phyloP scores from a whole-genome alignment of 2,888 invertebrate species.

The Caenorhabditis virilis region DNA sequence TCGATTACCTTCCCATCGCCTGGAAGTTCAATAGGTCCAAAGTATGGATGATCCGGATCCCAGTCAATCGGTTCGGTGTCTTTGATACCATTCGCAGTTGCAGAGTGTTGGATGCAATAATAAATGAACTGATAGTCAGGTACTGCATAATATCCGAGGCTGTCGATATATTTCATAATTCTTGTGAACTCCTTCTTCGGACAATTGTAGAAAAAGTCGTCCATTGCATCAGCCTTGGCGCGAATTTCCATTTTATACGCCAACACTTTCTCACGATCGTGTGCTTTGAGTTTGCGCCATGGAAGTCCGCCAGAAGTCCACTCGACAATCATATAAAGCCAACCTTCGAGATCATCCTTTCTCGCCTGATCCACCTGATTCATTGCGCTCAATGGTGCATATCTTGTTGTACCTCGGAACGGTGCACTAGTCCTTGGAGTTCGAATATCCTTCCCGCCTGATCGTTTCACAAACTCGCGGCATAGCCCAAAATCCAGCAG shows the following conservation, averaged over 20 bases:
- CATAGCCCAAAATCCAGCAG: slow-evolving; percentile 62
- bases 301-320: slow-evolving; percentile 61
- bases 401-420: slow-evolving; percentile 61
- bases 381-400: slow-evolving; percentile 56
- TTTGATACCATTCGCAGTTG: slow-evolving; percentile 44
- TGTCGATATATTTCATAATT: slow-evolving; percentile 51
- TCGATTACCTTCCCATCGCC: slow-evolving; percentile 47
- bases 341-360: slow-evolving; percentile 62
- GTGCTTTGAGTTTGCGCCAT: slow-evolving; percentile 48
- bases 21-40: slow-evolving; percentile 42
- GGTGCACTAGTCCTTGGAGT: slow-evolving; percentile 49
- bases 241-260: slow-evolving; percentile 50
- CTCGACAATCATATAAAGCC: slow-evolving; percentile 63
- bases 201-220: slow-evolving; percentile 40
- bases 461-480: slow-evolving; percentile 46
- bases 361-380: slow-evolving; percentile 49
- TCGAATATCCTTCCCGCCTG: slow-evolving; percentile 50
- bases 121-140: slow-evolving; percentile 60
- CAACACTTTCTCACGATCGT: slow-evolving; percentile 51
- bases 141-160: slow-evolving; percentile 48
- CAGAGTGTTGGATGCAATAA: slow-evolving; percentile 46
- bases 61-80: slow-evolving; percentile 54
- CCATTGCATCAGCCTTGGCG: slow-evolving; percentile 18
- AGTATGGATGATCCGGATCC: slow-evolving; percentile 44
- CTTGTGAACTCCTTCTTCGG: slow-evolving; percentile 45